These are phyloP conservation scores for Zelleria hepariella DNA, from an alignment of 2,888 invertebrate species.

Conservation along the genomic window DNA sequence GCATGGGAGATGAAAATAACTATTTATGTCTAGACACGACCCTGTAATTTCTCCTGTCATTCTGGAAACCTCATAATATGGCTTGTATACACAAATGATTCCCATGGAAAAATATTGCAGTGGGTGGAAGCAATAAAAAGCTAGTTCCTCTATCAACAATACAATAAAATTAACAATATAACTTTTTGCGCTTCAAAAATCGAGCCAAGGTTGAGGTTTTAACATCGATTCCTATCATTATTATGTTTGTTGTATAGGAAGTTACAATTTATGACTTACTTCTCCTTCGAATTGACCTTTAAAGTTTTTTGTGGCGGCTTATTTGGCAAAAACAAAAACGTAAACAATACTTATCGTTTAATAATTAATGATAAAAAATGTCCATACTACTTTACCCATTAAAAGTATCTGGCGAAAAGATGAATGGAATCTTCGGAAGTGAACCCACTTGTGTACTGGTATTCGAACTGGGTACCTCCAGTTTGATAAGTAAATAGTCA, in stretches of 20 bases:
- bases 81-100: too few relatives aligned
- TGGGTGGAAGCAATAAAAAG: neutral
- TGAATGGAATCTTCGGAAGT: too few relatives aligned
- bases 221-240: constrained; percentile 2
- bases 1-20: too few relatives aligned
- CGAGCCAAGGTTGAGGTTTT: neutral
- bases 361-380: too few relatives aligned
- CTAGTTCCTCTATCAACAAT: neutral
- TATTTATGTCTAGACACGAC: too few relatives aligned
- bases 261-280: neutral
- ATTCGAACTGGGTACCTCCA: too few relatives aligned
- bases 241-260: neutral
- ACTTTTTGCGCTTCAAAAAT: neutral
- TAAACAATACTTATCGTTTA: too few relatives aligned
- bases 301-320: neutral
- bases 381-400: too few relatives aligned
- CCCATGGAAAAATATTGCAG: neutral
- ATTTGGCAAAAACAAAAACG: neutral
- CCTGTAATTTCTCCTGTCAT: neutral
- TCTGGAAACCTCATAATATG: too few relatives aligned
- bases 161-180: neutral
- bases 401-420: too few relatives aligned
- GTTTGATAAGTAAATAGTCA: too few relatives aligned
- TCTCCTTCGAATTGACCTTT: constrained; percentile 1
- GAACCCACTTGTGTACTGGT: too few relatives aligned